Percentiles rank a stretch among this genome's conserved stretches.
phyloP scores from a whole-genome alignment of 2,888 invertebrate species.

The Yponomeuta malinellus region DNA sequence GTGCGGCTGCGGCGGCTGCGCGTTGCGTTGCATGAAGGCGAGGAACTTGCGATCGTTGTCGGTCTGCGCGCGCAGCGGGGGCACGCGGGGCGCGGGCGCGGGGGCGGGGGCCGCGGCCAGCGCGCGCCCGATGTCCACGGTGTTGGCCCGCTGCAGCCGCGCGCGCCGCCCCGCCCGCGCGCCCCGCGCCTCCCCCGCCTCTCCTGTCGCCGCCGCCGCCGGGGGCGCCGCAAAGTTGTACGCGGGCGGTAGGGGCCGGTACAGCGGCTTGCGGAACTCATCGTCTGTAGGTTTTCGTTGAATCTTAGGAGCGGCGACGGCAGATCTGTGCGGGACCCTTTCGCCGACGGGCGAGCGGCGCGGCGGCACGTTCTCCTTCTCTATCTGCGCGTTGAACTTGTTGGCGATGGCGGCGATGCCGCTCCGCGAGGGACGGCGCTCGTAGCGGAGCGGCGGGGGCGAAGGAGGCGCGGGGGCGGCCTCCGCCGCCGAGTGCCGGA shows the following conservation, averaged over 20 bases:
- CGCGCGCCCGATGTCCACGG: slow-evolving; percentile 88
- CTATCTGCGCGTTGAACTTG: slow-evolving; percentile 52
- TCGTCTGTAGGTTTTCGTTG: slow-evolving; percentile 30
- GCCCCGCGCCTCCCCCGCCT: slow-evolving; percentile 49
- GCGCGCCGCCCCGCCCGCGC: slow-evolving; percentile 77
- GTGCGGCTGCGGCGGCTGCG: slow-evolving; percentile 48
- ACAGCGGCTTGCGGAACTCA: slow-evolving; percentile 40
- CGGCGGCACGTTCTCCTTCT: slow-evolving; percentile 36
- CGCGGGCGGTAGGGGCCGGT: slow-evolving; percentile 57
- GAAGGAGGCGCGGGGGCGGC: slow-evolving; percentile 22
- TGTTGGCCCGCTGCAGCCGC: slow-evolving; percentile 91
- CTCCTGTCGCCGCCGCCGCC: slow-evolving; percentile 35
- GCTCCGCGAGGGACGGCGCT: slow-evolving; percentile 46
- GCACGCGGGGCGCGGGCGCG: slow-evolving; percentile 65
- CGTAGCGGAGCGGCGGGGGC: slow-evolving; percentile 12
- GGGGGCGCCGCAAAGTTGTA: slow-evolving; percentile 62
- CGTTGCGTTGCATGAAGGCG: slow-evolving; percentile 86
- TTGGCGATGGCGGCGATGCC: slow-evolving; percentile 62
- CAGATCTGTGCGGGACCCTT: slow-evolving; percentile 19
- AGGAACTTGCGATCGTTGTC: slow-evolving; percentile 90
- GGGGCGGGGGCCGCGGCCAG: slow-evolving; percentile 56
- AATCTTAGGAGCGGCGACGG: slow-evolving; percentile 25
- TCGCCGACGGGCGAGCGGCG: slow-evolving; percentile 23
- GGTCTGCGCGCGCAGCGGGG: slow-evolving; percentile 86
- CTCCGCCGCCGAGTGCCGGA: slow-evolving; percentile 60